A percentile compares a stretch with the other conserved stretches of the same genome.
Conservation (phyloP, 2,888 invertebrate genomes). For the Chrysolina oricalcia region DNA sequence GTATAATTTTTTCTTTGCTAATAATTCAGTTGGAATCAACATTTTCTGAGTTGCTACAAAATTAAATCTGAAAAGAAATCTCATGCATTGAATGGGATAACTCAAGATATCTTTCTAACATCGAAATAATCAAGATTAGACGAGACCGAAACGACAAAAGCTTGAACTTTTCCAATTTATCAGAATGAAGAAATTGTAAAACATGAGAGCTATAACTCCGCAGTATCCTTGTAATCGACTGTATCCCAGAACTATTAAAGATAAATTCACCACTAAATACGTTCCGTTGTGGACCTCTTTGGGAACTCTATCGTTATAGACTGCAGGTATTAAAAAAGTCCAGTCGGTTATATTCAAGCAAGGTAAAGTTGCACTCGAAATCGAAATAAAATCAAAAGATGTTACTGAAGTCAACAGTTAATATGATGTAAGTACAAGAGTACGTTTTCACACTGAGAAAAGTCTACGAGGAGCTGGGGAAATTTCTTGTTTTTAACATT, state of each 20-base stretch:
- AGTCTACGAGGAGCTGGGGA: background rate
- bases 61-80: no score
- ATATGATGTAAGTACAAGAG: background rate
- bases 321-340: slow-evolving; percentile 29
- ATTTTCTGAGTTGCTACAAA: no score
- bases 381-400: background rate
- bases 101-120: background rate
- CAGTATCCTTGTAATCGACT: slow-evolving; percentile 17
- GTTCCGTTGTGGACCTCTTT: slow-evolving; percentile 1
- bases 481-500: no score
- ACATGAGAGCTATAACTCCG: background rate
- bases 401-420: background rate
- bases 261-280: slow-evolving; percentile 32
- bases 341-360: slow-evolving; percentile 11
- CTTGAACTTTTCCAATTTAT: background rate
- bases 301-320: slow-evolving; percentile 28
- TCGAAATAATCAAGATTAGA: background rate
- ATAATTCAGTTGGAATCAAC: no score
- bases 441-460: background rate
- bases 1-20: no score
- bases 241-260: slow-evolving; percentile 25
- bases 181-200: background rate
- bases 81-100: no score
- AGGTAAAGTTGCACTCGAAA: background rate
- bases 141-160: background rate